phyloP scores from a whole-genome alignment of 1,140 invertebrate species.

The Penaeus vannamei region DNA sequence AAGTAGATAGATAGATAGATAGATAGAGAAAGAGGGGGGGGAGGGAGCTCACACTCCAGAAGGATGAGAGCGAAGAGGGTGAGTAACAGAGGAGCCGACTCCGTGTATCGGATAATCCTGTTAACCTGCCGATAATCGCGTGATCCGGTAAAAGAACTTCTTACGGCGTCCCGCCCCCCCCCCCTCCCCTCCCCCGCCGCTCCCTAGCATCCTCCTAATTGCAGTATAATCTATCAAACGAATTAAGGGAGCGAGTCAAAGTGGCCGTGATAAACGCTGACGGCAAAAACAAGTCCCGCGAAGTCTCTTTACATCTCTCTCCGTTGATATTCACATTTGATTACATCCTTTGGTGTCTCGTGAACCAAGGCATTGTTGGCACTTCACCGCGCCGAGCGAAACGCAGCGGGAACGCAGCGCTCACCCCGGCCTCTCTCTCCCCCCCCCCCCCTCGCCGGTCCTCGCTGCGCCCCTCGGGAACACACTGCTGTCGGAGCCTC shows the following conservation, averaged over 20 bases:
- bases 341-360: constrained; percentile 50
- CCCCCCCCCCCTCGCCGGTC: neutral
- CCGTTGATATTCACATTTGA: constrained; percentile 51
- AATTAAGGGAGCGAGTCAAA: constrained; percentile 34
- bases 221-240: constrained; percentile 42
- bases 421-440: neutral
- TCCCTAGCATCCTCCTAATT: neutral
- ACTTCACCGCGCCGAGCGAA: constrained; percentile 41
- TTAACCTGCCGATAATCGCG: too few species aligned
- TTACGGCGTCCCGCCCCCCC: neutral
- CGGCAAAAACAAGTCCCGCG: constrained; percentile 19
- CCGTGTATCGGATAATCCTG: too few species aligned
- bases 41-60: too few species aligned
- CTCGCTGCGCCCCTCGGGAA: neutral
- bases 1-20: too few species aligned
- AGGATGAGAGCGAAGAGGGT: too few species aligned
- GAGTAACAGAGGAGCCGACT: too few species aligned
- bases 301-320: constrained; percentile 5
- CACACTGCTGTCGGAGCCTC: too few species aligned
- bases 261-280: constrained; percentile 33
- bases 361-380: constrained; percentile 50
- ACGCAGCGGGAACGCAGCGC: neutral
- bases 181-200: neutral
- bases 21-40: too few species aligned
- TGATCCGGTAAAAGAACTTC: too few species aligned